These are phyloP conservation scores for Merops nubicus DNA, from an alignment of 2,113 vertebrate genomes.

Conservation along the genomic window DNA sequence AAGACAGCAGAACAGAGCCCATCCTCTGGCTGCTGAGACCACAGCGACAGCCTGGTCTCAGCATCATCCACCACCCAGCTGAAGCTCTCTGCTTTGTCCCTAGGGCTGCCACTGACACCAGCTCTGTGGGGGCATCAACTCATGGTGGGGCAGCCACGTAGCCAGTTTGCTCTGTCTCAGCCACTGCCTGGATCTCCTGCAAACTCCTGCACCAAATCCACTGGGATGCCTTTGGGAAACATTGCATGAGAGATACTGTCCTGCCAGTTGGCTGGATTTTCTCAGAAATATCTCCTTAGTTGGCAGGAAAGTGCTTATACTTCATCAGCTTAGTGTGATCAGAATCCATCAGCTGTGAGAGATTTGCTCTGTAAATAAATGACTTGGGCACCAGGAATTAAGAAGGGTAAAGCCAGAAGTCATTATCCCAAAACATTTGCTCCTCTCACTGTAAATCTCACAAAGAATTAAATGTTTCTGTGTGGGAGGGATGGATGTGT, in stretches of 20 bases:
- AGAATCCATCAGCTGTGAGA: slow-evolving; percentile 9
- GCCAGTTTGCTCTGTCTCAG: not conserved
- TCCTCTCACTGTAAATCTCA: slow-evolving; percentile 12
- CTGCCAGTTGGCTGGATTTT: not conserved
- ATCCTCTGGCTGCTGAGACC: not conserved
- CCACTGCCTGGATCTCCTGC: not conserved
- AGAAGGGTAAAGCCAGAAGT: not conserved
- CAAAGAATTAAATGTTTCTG: not conserved
- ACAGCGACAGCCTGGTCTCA: not conserved
- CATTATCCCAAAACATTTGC: not conserved
- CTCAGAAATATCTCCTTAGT: not conserved
- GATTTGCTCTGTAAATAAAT: slow-evolving; percentile 16
- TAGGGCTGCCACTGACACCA: not conserved
- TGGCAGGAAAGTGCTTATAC: not conserved
- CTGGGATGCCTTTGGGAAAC: not conserved
- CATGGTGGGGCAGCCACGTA: accelerated
- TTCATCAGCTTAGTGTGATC: not conserved
- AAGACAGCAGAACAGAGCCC: not conserved
- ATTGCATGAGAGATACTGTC: not conserved
- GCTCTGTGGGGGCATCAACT: not conserved
- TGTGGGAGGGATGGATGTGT: not conserved
- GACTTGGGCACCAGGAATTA: not conserved
- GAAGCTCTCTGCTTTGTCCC: not conserved
- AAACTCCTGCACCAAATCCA: not conserved
- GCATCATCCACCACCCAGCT: not conserved